phyloP scores from a whole-genome alignment of 2,113 vertebrate genomes.

The Eptatretus burgeri region DNA sequence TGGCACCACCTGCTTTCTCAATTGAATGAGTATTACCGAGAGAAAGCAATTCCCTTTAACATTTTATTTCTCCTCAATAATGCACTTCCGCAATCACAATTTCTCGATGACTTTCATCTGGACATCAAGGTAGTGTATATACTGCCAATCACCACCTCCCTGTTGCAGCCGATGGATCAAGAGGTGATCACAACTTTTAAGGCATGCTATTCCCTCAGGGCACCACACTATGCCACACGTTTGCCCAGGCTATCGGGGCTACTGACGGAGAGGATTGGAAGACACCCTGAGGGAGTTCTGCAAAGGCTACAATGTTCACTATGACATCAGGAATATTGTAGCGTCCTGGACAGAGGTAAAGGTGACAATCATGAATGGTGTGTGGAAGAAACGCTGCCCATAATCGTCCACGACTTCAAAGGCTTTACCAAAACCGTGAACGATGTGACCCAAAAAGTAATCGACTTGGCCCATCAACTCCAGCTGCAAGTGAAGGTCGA shows the following conservation, averaged over 20 bases:
- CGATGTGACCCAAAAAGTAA: not conserved
- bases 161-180: not conserved
- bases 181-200: constrained; percentile 2
- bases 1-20: not conserved
- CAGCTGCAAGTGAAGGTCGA: not conserved
- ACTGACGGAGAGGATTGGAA: not conserved
- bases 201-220: too few species aligned
- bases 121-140: too few species aligned
- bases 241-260: not conserved
- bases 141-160: too few species aligned
- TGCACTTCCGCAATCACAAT: too few species aligned
- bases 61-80: not conserved
- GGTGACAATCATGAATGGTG: not conserved
- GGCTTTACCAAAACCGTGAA: not conserved
- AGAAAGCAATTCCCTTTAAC: not conserved
- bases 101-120: too few species aligned
- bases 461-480: not conserved
- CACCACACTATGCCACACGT: not conserved
- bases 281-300: not conserved
- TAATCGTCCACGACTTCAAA: not conserved
- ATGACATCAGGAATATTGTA: not conserved
- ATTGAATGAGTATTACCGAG: too few species aligned
- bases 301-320: not conserved
- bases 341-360: not conserved
- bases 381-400: not conserved